Evolutionary conservation across 2,797 vertebrate genomes (phyloP).

Genomic region (Lindbergichthys nudifrons): DNA sequence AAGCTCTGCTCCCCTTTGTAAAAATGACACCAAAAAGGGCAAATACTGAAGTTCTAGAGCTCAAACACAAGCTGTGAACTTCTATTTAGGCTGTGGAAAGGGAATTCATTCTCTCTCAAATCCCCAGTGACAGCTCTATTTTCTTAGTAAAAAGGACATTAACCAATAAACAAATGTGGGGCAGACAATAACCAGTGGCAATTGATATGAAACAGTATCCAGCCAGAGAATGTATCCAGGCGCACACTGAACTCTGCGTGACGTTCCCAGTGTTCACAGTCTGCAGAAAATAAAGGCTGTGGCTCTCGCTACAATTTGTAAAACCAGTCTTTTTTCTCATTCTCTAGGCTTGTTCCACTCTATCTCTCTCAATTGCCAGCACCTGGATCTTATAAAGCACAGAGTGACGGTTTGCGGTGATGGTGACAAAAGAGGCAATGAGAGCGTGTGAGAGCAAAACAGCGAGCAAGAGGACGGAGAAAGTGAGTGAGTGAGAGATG

Average conservation of each 20-base stretch:
- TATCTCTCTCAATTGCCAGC: constrained; percentile 66
- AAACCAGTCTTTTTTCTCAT: constrained; percentile 30
- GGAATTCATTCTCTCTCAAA: constrained; percentile 15
- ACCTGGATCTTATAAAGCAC: constrained; percentile 80
- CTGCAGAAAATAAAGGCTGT: constrained; percentile 39
- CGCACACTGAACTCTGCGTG: constrained; percentile 66
- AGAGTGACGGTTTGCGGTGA: constrained; percentile 60
- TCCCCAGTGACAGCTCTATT: neutral
- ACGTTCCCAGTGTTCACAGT: constrained; percentile 57
- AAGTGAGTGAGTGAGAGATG: constrained; percentile 57
- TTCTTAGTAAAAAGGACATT: constrained; percentile 25
- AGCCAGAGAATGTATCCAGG: constrained; percentile 49
- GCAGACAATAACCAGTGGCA: constrained; percentile 51
- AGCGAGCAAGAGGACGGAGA: constrained; percentile 32
- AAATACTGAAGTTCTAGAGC: neutral
- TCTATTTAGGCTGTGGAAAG: neutral
- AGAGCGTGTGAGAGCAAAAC: constrained; percentile 39
- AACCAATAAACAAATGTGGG: constrained; percentile 46
- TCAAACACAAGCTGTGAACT: neutral
- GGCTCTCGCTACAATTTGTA: constrained; percentile 51
- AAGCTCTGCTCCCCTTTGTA: constrained; percentile 61
- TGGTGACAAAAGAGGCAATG: constrained; percentile 66
- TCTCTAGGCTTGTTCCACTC: constrained; percentile 31
- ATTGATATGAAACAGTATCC: constrained; percentile 54
- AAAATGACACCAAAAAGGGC: constrained; percentile 21